phyloP scores from a whole-genome alignment of 2,113 vertebrate species.

The Scopus umbretta region DNA sequence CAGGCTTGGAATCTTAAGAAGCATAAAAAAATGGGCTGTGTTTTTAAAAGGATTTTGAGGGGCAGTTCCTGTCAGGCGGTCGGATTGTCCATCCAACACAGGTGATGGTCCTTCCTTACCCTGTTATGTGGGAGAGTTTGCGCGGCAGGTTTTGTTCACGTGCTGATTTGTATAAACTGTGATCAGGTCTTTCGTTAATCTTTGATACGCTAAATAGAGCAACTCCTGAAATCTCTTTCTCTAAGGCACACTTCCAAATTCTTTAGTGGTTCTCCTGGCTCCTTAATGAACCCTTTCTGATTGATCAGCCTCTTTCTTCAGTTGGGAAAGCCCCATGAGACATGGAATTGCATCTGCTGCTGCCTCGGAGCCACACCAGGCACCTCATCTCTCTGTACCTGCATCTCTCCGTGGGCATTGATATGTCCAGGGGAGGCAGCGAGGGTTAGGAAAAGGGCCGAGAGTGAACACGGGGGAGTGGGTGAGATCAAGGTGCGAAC shows the following conservation, averaged over 20 bases:
- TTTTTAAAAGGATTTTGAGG: background rate
- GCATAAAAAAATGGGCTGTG: background rate
- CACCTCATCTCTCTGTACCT: too few relatives aligned
- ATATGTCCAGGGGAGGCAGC: background rate
- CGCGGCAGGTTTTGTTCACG: background rate
- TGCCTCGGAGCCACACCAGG: background rate
- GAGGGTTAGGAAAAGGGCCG: background rate
- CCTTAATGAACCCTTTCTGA: background rate
- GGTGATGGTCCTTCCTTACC: background rate
- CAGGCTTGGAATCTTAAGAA: background rate
- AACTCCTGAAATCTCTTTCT: background rate
- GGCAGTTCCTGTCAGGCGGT: background rate
- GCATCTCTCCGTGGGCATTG: background rate
- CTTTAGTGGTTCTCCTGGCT: background rate
- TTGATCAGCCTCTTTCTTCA: background rate
- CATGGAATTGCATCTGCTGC: background rate
- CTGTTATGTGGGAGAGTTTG: background rate
- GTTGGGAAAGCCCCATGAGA: background rate
- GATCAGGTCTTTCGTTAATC: background rate
- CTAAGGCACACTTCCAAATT: background rate
- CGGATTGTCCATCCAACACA: rapidly evolving
- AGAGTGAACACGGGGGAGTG: background rate
- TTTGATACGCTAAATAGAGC: background rate
- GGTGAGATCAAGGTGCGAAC: background rate
- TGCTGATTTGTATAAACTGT: background rate